Evolutionary conservation across 2,113 vertebrate genomes (phyloP), one percentile per base, ranked within the genome.

Genomic region (Melanostigma gelatinosum): DNA sequence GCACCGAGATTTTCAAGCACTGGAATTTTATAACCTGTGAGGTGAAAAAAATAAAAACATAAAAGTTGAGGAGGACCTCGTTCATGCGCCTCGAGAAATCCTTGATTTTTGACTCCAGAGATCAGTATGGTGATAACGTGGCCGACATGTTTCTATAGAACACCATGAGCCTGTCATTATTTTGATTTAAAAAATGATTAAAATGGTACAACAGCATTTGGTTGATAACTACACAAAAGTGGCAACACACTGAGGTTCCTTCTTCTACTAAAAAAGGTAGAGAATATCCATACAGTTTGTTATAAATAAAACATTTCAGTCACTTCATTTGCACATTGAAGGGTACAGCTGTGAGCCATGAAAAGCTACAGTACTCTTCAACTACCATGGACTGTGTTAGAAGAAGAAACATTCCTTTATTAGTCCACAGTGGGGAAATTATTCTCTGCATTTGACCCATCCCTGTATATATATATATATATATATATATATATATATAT

Each of bases 1-100:
- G 98, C 98, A 0, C 98, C 98, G 0, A 99, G 91, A 69, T 99
- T 99, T 90, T 99, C 98, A 72, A 99, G 95, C 8, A 99, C 98
- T 0, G 98, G 97, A 82, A 99, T 98, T 91, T 99, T 99, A 82
- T 99, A 99, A 40, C 96, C 98, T 83, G 61, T 34, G 58, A 52
- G 22, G 7, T 5, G 18, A 44, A 20, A 3, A 4, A n/a, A 4
- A 15, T 18, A 60, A 18, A 34, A 77, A 57, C 15, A 71, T 27
- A 4, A 22, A 36, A 62, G 32, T 36, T 8, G 32, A 61, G 58
- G 32, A 20, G 16, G 60, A 62, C 32, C 57, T 32, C 12, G 27
- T 60, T 55, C 22, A 24, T 15, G 8, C 52, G 24, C 18, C 50
- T 54, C 10, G 8, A 54, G 52, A 10, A 32, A 15, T 34, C 2